Evolutionary conservation across 2,888 invertebrate species (phyloP), one percentile per base, ranked within the genome.

Genomic region (Schrankia costaestrigalis): DNA sequence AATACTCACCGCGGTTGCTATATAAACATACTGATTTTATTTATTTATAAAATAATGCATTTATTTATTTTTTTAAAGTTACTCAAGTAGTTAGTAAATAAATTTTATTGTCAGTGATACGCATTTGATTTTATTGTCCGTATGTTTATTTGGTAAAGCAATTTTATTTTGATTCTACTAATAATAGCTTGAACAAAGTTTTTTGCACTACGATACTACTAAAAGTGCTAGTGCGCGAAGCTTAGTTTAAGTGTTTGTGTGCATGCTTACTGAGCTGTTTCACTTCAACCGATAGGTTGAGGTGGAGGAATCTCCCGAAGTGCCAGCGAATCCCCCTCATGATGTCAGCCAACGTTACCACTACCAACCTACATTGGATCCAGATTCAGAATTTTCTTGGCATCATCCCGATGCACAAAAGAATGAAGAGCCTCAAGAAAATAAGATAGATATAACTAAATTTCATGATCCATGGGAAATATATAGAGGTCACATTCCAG

Each of bases 401-500:
- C 88, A 89, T 62, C 82, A 77, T 27, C 81, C 79, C 1, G 71
- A 75, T 44, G 54, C 62, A 2, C 75, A 79, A 61, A 57, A 46
- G 13, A 38, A 54, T 31, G 66, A 76, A 40, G 60, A 74, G 40
- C 30, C 43, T 3, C 45, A 58, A 23, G 65, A 61, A 39, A 49
- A 55, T 19, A 41, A 61, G 30, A 56, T 79, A 43, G 72, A 83
- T 41, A 37, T 73, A 52, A 46, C 69, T 18, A 67, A 81, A 41
- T 71, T 79, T 47, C 63, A 76, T 78, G 94, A 95, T 88, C 95
- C 94, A 34, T 95, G 95, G 95, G 91, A 93, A 57, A 87, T 90
- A 62, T 93, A 92, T 72, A 86, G 88, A 72, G 89, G 88, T 53
- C 77, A 87, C 43, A 84, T 88, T 56, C 85, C 83, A 29, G 78